phyloP scores from a whole-genome alignment of 2,888 invertebrate genomes.

The Spodoptera picta region DNA sequence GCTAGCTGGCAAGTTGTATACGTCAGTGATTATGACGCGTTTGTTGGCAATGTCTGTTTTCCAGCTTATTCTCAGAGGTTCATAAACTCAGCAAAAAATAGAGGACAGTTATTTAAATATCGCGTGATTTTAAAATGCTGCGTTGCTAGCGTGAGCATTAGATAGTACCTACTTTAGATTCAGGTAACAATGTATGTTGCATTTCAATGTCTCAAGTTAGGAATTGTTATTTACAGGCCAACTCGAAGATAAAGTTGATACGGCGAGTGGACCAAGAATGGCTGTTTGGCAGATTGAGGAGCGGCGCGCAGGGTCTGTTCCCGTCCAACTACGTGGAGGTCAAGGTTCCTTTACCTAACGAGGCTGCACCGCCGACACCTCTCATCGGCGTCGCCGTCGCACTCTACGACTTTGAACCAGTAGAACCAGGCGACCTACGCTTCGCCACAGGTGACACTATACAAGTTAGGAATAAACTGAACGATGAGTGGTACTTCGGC shows the following conservation, averaged over 20 bases:
- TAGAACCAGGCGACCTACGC: conserved; percentile 81
- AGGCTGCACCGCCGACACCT: conserved; percentile 56
- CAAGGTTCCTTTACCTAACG: conserved; percentile 90
- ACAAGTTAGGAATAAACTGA: conserved; percentile 90
- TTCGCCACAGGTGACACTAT: conserved; percentile 84
- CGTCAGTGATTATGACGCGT: conserved; percentile 34
- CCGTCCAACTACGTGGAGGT: conserved; percentile 94
- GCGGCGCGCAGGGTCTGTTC: conserved; percentile 93
- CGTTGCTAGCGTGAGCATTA: conserved; percentile 9
- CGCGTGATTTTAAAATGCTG: conserved; percentile 10
- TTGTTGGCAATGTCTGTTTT: conserved; percentile 29
- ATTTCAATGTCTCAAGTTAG: conserved; percentile 31
- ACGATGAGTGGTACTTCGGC: conserved; percentile 94
- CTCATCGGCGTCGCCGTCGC: conserved; percentile 87
- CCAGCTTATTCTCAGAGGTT: conserved; percentile 15
- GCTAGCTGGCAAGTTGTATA: conserved; percentile 24
- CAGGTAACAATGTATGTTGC: conserved; percentile 16
- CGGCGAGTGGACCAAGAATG: conserved; percentile 93
- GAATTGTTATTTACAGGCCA: conserved; percentile 86
- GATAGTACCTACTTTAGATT: conserved; percentile 18
- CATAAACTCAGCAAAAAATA: conserved; percentile 10
- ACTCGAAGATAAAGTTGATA: conserved; percentile 92
- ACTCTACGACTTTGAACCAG: conserved; percentile 92
- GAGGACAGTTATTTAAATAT: conserved; percentile 15
- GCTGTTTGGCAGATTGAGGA: conserved; percentile 92